phyloP scores from a whole-genome alignment of 2,888 invertebrate genomes.

The Eutolmus rufibarbis region DNA sequence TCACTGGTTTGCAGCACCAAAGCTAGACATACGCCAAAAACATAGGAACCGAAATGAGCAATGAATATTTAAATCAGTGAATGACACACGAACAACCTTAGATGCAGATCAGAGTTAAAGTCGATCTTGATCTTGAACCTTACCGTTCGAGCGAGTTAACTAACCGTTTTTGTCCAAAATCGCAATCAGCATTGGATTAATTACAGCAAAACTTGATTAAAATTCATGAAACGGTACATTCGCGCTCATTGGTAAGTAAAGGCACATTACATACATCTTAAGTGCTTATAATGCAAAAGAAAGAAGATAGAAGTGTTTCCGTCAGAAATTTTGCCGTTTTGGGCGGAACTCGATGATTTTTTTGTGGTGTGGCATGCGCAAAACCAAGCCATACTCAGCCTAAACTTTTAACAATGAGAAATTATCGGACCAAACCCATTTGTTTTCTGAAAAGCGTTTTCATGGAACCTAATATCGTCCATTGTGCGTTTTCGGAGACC shows the following conservation, averaged over 20 bases:
- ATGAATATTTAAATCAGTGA: background rate
- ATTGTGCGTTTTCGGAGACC: background rate
- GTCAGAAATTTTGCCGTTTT: background rate
- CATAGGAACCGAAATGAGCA: background rate
- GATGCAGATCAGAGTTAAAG: background rate
- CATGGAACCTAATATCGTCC: background rate
- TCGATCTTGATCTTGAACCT: conserved; percentile 30
- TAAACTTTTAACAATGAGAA: background rate
- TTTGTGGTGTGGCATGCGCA: background rate
- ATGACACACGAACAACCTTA: background rate
- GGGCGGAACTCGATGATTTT: background rate
- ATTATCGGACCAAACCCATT: background rate
- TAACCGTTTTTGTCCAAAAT: background rate
- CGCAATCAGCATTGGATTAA: background rate
- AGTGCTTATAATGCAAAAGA: background rate
- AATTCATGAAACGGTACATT: background rate
- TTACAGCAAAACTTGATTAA: background rate
- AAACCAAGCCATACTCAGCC: background rate
- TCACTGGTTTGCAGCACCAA: background rate
- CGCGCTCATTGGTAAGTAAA: background rate
- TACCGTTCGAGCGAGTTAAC: background rate
- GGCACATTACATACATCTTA: background rate
- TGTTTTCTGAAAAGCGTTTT: background rate
- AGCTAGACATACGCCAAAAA: background rate
- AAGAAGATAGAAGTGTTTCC: background rate